Evolutionary conservation across 2,113 vertebrate species (phyloP), one percentile per base, ranked within the genome.

Genomic region (Sorex araneus): DNA sequence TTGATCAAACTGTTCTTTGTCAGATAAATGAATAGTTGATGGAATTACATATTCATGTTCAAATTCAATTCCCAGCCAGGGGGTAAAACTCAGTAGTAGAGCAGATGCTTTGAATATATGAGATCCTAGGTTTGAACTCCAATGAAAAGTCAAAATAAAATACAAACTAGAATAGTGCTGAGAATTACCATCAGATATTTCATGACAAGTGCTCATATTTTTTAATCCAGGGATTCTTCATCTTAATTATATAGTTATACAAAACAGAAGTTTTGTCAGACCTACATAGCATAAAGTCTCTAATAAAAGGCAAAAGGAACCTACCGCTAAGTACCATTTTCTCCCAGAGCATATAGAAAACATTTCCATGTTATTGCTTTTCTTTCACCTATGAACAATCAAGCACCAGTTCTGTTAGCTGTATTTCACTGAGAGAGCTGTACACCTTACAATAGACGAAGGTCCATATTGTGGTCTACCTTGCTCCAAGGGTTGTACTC

Each of bases 401-500:
- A 2, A 57, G 15, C 3, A 57, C 54, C 54, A 57, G 15, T 18
- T 21, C 19, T 10, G 4, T 80, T 87, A 47, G 18, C n/a, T 81
- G 80, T 45, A 84, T 74, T 84, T 57, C 43, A 74, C 0, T 25
- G 40, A 43, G 11, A 3, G 47, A 90, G 40, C 8, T 43, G 3
- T 8, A 34, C 0, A 47, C 2, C 11, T 60, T 8, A 71, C 13
- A 30, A 25, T 64, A 10, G 7, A 63, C 1, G 0, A 9, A 9
- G 10, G 73, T 64, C 23, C 63, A 30, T 2, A 19, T 66, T 87
- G 36, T 69, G 2, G 13, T 93, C 30, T 15, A 13, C 30, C 23
- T 71, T 45, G 11, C 54, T 85, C 18, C 69, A 81, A 73, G 36
- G 7, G 0, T 1, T 47, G 3, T 67, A 4, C 3, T 63, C 4